Base-by-base conservation (phyloP, 2,888 invertebrate genomes). In the Laspeyria flexula region DNA sequence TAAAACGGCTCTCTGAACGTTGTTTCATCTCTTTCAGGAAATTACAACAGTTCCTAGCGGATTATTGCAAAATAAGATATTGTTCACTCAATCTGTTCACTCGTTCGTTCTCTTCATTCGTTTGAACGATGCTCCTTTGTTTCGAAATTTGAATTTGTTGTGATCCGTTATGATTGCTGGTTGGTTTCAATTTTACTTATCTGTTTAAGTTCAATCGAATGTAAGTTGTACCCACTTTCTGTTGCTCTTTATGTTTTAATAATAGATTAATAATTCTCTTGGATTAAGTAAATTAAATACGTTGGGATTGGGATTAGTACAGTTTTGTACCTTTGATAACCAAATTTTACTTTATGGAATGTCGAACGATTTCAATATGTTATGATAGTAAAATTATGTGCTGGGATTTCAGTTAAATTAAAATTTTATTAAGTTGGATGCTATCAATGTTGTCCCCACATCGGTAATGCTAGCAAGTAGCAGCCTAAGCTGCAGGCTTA, bases 31-130 rank as follows among this genome's bases (percentile, higher is more conserved):
- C 85, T 81, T 77, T 79, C 90, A 90, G 90, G 91, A 91, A 92
- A 92, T 92, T 91, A 90, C 88, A 86, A 85, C 72, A 80, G 83
- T 86, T 85, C 88, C 88, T 85, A 81, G 79, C 77, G 89, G 90
- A 89, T 89, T 89, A 90, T 88, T 83, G 85, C 85, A 81, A 90
- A 90, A 90, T 89, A 90, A 91, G 91, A 91, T 90, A 90, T 91
- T 90, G 89, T 90, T 89, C 83, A 86, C 83, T 80, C 86, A 82
- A 89, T 88, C 88, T 86, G 81, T 83, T 82, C 85, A 83, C 81
- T 85, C 79, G 79, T 79, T 85, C 58, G 79, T 84, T 85, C 74
- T 74, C 69, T 83, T 81, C 79, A 74, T 81, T 81, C 79, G 74
- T 83, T 83, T 79, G 83, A 85, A 85, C 81, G 83, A 82, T 83